Evolutionary conservation across 2,888 invertebrate species (phyloP).

Genomic region (Drosophila diplacantha): DNA sequence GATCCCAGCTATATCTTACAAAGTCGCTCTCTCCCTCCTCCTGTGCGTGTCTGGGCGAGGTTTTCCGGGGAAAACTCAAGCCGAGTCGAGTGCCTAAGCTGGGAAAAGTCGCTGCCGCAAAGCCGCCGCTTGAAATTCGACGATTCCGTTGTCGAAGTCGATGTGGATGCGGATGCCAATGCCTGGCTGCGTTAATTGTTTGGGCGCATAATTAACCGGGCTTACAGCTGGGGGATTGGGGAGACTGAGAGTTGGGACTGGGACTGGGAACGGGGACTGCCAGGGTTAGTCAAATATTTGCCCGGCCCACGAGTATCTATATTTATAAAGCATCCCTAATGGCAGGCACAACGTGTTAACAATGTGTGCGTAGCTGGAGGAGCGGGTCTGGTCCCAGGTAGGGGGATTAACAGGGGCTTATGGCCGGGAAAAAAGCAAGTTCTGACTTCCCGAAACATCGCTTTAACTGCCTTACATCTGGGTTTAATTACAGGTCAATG

Average conservation of each 20-base stretch:
- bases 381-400: not conserved
- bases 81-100: not conserved
- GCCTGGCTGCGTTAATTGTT: conserved; percentile 25
- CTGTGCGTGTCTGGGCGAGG: not conserved
- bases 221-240: not conserved
- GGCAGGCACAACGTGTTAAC: conserved; percentile 10
- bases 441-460: conserved; percentile 1
- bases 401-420: not conserved
- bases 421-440: not conserved
- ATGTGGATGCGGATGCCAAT: not conserved
- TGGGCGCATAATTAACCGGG: conserved; percentile 32
- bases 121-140: conserved; percentile 3
- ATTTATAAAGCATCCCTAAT: conserved; percentile 24
- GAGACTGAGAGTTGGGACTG: not conserved
- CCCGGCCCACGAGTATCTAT: conserved; percentile 8
- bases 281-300: conserved; percentile 19
- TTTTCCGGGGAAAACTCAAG: conserved; percentile 5
- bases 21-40: not conserved
- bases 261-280: not conserved
- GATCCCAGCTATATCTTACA: not conserved
- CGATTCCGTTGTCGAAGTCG: not conserved
- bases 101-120: conserved; percentile 8
- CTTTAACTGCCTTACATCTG: not conserved
- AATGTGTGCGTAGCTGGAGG: conserved; percentile 6
- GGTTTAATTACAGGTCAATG: not conserved